phyloP scores from a whole-genome alignment of 2,797 vertebrate species.

The Muscicapa striata region DNA sequence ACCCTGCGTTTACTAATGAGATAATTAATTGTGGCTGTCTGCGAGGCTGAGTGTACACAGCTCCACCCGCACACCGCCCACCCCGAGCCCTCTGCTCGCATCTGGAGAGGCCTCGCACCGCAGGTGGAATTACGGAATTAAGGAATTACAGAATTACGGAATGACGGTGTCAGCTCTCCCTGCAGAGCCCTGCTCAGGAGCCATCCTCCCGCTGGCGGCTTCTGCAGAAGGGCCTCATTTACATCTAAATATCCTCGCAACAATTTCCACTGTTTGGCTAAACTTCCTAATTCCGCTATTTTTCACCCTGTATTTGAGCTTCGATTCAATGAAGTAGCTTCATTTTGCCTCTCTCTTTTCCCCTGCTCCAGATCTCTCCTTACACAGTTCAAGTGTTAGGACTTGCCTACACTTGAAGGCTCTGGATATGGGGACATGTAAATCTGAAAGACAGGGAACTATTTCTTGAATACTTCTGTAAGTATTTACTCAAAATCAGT shows the following conservation, averaged over 20 bases:
- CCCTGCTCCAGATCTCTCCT: neutral
- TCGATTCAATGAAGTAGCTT: neutral
- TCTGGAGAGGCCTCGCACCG: neutral
- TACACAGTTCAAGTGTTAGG: neutral
- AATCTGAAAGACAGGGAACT: neutral
- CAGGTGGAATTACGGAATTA: neutral
- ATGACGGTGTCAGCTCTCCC: neutral
- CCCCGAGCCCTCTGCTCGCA: neutral
- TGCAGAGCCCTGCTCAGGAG: neutral
- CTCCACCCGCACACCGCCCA: neutral
- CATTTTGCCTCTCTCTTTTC: neutral
- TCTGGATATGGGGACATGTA: neutral
- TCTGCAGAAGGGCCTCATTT: neutral
- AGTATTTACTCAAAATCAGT: neutral
- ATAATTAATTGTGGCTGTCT: constrained; percentile 43
- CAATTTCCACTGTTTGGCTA: neutral
- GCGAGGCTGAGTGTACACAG: constrained; percentile 9
- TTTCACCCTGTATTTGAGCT: neutral
- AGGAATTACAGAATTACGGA: too few species aligned
- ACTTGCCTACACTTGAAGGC: constrained; percentile 10
- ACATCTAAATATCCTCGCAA: neutral
- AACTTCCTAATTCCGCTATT: neutral
- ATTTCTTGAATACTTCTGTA: neutral
- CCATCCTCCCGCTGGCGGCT: rapidly evolving
- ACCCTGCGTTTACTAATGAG: constrained; percentile 2